These are phyloP conservation scores for Ectemnius cavifrons DNA, from an alignment of 2,888 invertebrate genomes.

Conservation along the genomic window DNA sequence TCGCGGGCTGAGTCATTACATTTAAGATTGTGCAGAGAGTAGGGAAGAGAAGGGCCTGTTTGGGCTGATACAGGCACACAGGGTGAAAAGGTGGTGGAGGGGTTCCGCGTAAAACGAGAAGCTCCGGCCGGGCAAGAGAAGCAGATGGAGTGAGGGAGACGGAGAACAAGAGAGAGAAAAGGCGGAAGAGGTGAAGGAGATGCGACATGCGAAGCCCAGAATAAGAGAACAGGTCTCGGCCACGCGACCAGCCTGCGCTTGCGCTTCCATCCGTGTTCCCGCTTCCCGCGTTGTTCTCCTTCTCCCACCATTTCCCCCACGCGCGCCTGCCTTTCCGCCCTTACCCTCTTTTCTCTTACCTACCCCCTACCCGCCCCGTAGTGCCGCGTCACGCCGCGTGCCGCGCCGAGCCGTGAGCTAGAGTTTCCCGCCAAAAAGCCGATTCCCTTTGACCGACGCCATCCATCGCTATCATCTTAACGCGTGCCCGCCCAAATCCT, in stretches of 20 bases:
- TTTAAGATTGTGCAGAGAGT: slow-evolving; percentile 24
- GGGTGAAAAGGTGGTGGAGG: slow-evolving; percentile 37
- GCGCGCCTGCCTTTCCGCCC: not conserved
- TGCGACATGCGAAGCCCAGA: slow-evolving; percentile 59
- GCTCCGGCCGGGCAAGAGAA: slow-evolving; percentile 36
- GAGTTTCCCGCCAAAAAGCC: slow-evolving; percentile 70
- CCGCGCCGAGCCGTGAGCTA: slow-evolving; percentile 39
- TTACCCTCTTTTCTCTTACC: slow-evolving; percentile 16
- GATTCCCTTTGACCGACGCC: slow-evolving; percentile 44
- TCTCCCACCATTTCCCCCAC: not conserved
- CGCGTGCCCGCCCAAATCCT: not conserved
- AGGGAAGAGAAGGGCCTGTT: slow-evolving; percentile 15
- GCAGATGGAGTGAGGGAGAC: slow-evolving; percentile 23
- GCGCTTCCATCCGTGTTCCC: slow-evolving; percentile 30
- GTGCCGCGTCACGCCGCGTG: too few species aligned
- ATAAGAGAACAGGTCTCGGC: slow-evolving; percentile 71
- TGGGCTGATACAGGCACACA: not conserved
- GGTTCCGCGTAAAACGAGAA: slow-evolving; percentile 69
- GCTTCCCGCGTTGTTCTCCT: not conserved
- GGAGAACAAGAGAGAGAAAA: slow-evolving; percentile 43
- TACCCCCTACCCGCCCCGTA: slow-evolving; percentile 30
- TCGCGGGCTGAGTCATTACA: slow-evolving; percentile 23
- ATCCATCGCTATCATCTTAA: slow-evolving; percentile 20
- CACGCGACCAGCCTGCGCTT: slow-evolving; percentile 69
- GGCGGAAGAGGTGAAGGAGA: slow-evolving; percentile 58